Evolutionary conservation across 2,113 vertebrate species (phyloP).

Genomic region (Mormyrus iriodes): DNA sequence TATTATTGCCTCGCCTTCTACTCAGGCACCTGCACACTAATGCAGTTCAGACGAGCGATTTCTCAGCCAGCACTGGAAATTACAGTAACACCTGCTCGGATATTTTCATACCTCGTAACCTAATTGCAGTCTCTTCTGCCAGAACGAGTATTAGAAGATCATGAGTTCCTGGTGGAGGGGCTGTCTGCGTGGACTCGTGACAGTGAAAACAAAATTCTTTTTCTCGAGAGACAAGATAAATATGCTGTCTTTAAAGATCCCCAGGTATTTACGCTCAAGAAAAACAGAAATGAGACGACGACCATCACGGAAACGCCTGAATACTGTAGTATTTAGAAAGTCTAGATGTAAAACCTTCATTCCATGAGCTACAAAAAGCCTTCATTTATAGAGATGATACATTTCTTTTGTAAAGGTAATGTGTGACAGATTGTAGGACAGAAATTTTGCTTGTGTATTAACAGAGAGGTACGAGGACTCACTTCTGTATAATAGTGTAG

Average conservation of each 20-base stretch:
- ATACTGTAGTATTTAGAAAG: background rate
- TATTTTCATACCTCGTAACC: background rate
- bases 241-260: slow-evolving; percentile 93
- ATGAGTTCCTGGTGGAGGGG: slow-evolving; percentile 88
- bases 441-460: background rate
- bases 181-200: slow-evolving; percentile 85
- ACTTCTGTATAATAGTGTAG: background rate
- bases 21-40: background rate
- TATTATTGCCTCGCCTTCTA: background rate
- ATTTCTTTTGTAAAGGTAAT: background rate
- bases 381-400: background rate
- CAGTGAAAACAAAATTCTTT: slow-evolving; percentile 85
- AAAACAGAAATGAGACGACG: background rate
- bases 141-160: slow-evolving; percentile 89
- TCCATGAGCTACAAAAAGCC: background rate
- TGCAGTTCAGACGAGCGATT: background rate
- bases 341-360: background rate
- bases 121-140: background rate
- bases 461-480: background rate
- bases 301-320: background rate
- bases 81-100: background rate
- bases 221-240: slow-evolving; percentile 78
- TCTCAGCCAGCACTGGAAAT: background rate
- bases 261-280: slow-evolving; percentile 68
- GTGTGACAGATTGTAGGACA: background rate